Evolutionary conservation across 2,113 vertebrate species (phyloP), one percentile per base, ranked within the genome.

Genomic region (Cepphus grylle): DNA sequence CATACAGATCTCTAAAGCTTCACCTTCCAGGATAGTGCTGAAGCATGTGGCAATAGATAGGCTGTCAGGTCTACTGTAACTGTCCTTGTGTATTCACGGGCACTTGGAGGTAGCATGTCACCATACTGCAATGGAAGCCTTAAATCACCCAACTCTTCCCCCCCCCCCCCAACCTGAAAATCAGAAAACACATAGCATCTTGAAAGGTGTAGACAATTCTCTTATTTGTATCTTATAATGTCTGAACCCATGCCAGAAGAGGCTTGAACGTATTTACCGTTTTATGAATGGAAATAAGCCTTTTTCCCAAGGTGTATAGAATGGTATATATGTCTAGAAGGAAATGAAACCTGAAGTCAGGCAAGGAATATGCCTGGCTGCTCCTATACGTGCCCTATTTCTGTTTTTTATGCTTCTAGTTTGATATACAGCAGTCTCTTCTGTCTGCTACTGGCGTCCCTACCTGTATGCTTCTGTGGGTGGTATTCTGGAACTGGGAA

Each of bases 301-400:
- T 50, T 95, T 55, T 92, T 81, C 32, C 22, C 17, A 55, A 65
- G 11, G 58, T 2, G 2, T 19, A 12, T 6, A 36, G 30, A 29
- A 36, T 58, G 20, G 11, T 53, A 4, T 30, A 1, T 47, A 13
- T 22, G 5, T 34, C 9, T 69, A 47, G 47, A 45, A 86, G 20
- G 15, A 80, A 61, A 58, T 5, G 61, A 77, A 88, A 8, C 7
- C 10, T 1, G 0, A 62, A 80, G 52, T 49, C 4, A 42, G 59
- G 26, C 32, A 77, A 26, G 34, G 30, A 79, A 8, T 81, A 9
- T 2, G 34, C 58, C 50, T 72, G 43, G 15, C 19, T 71, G 26
- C 8, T 88, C 13, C 42, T 42, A 1, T 62, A 18, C 2, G 0
- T 67, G 8, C 1, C 1, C 12, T 26, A 5, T 55, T 58, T 36